Evolutionary conservation across 2,113 vertebrate species (phyloP), one percentile per base, ranked within the genome.

Genomic region (Callorhinus ursinus): DNA sequence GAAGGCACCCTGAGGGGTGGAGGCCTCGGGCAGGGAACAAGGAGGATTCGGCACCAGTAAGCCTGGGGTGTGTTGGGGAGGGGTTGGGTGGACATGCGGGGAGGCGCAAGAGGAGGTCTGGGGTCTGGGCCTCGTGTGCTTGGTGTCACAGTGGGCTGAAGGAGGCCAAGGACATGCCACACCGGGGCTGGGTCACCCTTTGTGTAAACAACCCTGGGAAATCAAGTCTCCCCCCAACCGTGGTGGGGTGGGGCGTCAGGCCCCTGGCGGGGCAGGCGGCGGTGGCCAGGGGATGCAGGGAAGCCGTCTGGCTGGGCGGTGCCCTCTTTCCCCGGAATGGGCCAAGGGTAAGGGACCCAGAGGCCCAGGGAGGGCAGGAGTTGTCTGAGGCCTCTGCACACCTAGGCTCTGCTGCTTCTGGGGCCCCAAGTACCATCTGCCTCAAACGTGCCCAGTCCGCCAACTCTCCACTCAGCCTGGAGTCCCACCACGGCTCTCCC

Each of bases 111-210:
- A 31, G 57, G 36, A 26, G 46, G 0, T n/a, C 22, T 1, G 11
- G 36, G 4, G 19, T 36, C 69, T 33, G 59, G 59, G 31, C 71
- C 61, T 65, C 18, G 19, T 1, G 13, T 24, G 6, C 53, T 61
- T 0, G 1, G 81, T 7, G n/a, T 67, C 85, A 51, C 16, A 1
- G 22, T 36, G 21, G 82, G 33, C 39, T 19, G 28, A 14, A 63
- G 26, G 26, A 10, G 5, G 28, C 36, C 26, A 0, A 87, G 4
- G 57, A 0, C 0, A 6, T 4, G 12, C 71, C 18, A 0, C 1
- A 0, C 51, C 0, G 2, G 0, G 15, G 19, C n/a, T 0, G 18
- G 13, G 10, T 57, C 28, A 12, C 12, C 42, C 18, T 28, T 31
- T 14, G 2, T 0, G 1, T 22, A 39, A 69, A 31, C 28, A 24